Percentiles rank a stretch among this genome's conserved stretches.
phyloP scores from a whole-genome alignment of 2,113 vertebrate genomes.

The Bungarus multicinctus region DNA sequence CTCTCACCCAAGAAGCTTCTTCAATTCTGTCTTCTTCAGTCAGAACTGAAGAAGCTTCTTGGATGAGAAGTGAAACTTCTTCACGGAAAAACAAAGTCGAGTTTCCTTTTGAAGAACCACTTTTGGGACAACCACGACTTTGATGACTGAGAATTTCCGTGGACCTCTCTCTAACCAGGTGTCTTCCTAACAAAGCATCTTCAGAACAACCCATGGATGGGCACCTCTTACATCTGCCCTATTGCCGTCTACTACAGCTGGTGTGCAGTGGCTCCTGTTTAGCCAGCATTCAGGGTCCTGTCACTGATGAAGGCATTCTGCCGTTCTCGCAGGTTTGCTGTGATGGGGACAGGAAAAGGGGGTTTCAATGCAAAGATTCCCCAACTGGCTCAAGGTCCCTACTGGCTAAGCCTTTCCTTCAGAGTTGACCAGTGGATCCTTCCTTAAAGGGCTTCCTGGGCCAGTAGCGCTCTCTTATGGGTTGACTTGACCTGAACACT shows the following conservation, averaged over 20 bases:
- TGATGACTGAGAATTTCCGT: no score
- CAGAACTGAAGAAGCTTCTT: not conserved
- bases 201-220: not conserved
- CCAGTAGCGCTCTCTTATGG: not conserved
- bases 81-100: not conserved
- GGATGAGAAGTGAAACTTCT: not conserved
- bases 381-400: not conserved
- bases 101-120: not conserved
- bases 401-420: not conserved
- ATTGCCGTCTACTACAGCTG: not conserved
- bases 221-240: not conserved
- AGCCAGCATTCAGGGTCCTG: not conserved
- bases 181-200: not conserved
- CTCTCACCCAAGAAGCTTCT: not conserved
- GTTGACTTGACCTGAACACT: not conserved
- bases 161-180: not conserved
- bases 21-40: not conserved
- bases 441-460: not conserved
- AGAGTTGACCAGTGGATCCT: not conserved
- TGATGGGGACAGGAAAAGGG: not conserved
- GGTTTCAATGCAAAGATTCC: not conserved
- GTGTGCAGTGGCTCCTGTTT: rapidly evolving
- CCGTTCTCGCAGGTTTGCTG: not conserved
- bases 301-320: not conserved
- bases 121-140: not conserved